These are phyloP conservation scores for Helicorthomorpha holstii DNA, from an alignment of 1,140 invertebrate species.

Conservation along the genomic window DNA sequence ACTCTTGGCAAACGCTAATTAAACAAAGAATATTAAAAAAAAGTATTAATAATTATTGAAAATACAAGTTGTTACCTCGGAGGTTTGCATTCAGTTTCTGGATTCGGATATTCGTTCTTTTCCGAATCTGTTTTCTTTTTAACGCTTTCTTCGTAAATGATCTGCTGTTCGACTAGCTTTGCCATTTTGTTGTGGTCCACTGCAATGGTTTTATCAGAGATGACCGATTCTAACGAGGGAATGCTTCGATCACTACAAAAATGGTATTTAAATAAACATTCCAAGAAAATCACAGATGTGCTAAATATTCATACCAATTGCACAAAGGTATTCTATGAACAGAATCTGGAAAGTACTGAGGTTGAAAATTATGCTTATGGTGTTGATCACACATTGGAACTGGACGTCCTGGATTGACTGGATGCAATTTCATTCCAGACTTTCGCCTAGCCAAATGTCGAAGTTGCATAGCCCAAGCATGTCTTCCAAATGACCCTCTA, in stretches of 20 bases:
- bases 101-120: conserved; percentile 21
- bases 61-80: conserved; percentile 30
- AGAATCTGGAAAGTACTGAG: conserved; percentile 63
- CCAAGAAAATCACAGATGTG: conserved; percentile 7
- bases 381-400: conserved; percentile 51
- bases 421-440: conserved; percentile 43
- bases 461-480: conserved; percentile 84
- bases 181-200: conserved; percentile 33
- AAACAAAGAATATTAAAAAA: background rate
- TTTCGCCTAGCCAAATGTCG: conserved; percentile 62
- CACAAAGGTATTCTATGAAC: conserved; percentile 61
- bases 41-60: conserved; percentile 1
- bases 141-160: conserved; percentile 14
- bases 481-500: conserved; percentile 75
- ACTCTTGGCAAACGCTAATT: conserved; percentile 48
- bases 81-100: conserved; percentile 50
- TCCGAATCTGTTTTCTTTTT: conserved; percentile 9
- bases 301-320: conserved; percentile 44
- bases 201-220: conserved; percentile 33
- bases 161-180: conserved; percentile 22
- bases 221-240: conserved; percentile 53
- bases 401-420: conserved; percentile 54
- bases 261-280: conserved; percentile 3
- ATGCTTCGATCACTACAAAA: conserved; percentile 57
- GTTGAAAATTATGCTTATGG: conserved; percentile 37